A percentile compares a stretch with the other conserved stretches of the same genome.
These are phyloP conservation scores for Heliconius ismenius DNA, from an alignment of 2,888 invertebrate species.

Conservation along the genomic window DNA sequence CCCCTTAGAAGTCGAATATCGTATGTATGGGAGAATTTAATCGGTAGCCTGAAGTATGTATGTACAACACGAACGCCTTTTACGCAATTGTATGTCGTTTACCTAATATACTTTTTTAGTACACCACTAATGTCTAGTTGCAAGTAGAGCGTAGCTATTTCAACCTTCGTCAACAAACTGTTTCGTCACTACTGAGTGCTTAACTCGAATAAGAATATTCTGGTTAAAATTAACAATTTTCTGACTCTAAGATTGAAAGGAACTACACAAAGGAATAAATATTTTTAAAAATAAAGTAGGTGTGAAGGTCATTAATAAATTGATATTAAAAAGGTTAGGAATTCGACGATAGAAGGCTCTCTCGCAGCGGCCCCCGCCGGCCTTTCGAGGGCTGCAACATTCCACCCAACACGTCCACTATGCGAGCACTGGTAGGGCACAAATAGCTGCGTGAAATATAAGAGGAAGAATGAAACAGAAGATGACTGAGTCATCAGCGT, in stretches of 20 bases:
- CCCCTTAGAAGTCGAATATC: no score
- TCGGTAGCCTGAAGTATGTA: neutral
- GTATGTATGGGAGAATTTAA: neutral
- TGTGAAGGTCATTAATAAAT: no score
- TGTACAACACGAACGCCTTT: conserved; percentile 1
- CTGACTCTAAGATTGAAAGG: neutral
- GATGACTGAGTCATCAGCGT: no score
- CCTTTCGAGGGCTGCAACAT: no score
- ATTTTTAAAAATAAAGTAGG: neutral
- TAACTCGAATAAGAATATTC: neutral
- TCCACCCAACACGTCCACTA: no score
- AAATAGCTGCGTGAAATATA: no score
- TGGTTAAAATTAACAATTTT: neutral
- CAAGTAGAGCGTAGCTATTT: neutral
- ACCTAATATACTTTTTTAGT: conserved; percentile 13
- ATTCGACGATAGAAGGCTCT: no score
- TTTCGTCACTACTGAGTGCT: neutral
- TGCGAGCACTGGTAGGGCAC: no score
- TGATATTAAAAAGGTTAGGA: no score
- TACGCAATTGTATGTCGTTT: conserved; percentile 11
- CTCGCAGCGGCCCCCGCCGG: no score
- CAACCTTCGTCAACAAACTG: neutral
- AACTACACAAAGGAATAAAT: neutral
- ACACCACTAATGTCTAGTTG: neutral
- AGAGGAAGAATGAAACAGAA: no score